phyloP scores from a whole-genome alignment of 2,797 vertebrate genomes.

The Lates japonicus region DNA sequence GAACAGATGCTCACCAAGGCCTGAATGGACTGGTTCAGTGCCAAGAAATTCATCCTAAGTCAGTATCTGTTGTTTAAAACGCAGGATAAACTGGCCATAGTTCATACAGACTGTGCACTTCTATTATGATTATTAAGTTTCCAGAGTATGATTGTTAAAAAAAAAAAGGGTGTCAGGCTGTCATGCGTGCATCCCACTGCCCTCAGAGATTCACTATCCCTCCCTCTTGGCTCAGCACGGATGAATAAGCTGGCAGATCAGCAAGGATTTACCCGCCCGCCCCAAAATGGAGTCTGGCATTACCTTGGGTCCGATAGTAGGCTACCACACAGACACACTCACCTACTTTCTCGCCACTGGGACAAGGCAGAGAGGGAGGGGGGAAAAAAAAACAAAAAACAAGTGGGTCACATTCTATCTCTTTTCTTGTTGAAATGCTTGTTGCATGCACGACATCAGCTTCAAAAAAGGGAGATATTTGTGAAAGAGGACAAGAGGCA shows the following conservation, averaged over 20 bases:
- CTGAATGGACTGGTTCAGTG: conserved; percentile 8
- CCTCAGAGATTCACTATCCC: conserved; percentile 25
- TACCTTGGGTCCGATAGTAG: conserved; percentile 55
- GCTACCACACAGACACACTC: conserved; percentile 65
- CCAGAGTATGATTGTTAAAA: background rate
- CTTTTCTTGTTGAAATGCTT: conserved; percentile 42
- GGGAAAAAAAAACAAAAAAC: background rate
- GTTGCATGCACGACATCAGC: conserved; percentile 8
- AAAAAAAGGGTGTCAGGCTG: background rate
- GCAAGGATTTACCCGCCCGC: conserved; percentile 64
- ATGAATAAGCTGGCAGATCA: conserved; percentile 61
- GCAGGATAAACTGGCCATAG: background rate
- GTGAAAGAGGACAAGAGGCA: conserved; percentile 3
- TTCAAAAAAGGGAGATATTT: conserved; percentile 4
- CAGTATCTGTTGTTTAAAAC: background rate
- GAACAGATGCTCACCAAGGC: background rate
- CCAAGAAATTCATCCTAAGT: background rate
- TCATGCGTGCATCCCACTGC: background rate
- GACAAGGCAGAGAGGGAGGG: background rate
- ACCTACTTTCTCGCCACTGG: conserved; percentile 71
- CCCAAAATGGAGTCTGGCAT: conserved; percentile 65
- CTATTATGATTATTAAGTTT: background rate
- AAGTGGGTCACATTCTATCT: conserved; percentile 64
- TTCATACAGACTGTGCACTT: background rate
- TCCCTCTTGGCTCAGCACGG: conserved; percentile 13